These are phyloP conservation scores for Lasioglossum villosulum DNA, from an alignment of 2,888 invertebrate species.

Conservation along the genomic window DNA sequence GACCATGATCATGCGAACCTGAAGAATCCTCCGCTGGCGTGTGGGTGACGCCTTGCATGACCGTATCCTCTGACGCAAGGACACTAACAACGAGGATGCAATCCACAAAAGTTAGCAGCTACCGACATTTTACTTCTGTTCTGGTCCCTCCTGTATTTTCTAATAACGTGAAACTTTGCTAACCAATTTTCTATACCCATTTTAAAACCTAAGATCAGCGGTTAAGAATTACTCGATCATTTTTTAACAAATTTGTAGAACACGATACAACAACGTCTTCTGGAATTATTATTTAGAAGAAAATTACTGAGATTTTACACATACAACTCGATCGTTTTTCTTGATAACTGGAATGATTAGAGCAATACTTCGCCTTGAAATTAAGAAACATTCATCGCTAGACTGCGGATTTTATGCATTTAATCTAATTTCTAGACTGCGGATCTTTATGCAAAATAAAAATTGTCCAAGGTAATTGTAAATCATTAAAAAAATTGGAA, in stretches of 20 bases:
- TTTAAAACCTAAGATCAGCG: neutral
- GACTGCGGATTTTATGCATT: too few species aligned
- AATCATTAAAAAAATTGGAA: too few species aligned
- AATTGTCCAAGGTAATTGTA: too few species aligned
- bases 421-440: too few species aligned
- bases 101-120: neutral
- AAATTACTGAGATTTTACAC: neutral
- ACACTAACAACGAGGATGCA: neutral
- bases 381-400: too few species aligned
- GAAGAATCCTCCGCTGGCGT: conserved; percentile 42
- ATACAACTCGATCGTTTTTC: neutral
- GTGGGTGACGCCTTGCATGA: conserved; percentile 54
- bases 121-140: too few species aligned
- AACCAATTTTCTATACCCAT: neutral
- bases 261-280: neutral
- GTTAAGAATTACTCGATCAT: too few species aligned
- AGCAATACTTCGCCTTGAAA: neutral
- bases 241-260: neutral
- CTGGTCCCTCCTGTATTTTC: too few species aligned
- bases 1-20: conserved; percentile 27
- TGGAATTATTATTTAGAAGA: neutral
- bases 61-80: neutral
- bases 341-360: neutral
- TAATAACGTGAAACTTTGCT: neutral
- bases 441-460: too few species aligned